Conservation (phyloP, 2,113 vertebrate genomes). For the Todiramphus saurophagus region DNA sequence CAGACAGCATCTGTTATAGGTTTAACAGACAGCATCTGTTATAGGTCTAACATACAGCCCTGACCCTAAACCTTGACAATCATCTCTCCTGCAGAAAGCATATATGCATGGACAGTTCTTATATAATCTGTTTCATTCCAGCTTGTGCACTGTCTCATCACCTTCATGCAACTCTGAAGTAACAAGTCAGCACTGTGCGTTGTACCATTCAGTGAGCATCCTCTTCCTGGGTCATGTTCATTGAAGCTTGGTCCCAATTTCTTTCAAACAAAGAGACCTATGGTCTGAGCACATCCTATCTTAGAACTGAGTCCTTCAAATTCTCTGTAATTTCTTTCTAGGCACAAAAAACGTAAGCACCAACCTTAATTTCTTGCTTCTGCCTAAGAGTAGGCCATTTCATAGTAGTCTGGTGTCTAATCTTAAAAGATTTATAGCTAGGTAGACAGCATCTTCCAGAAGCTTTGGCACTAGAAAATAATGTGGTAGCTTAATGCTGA, state of each 20-base stretch:
- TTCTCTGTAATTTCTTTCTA: not conserved
- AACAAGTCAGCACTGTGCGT: not conserved
- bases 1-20: no score
- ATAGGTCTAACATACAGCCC: no score
- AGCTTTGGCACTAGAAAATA: not conserved
- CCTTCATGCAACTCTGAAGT: not conserved
- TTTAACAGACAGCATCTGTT: no score
- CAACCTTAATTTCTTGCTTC: not conserved
- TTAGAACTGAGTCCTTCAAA: not conserved
- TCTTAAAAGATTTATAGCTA: not conserved
- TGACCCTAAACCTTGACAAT: no score
- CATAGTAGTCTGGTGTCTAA: not conserved
- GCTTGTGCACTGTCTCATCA: not conserved
- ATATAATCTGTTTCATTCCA: not conserved
- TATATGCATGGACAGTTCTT: fast-evolving
- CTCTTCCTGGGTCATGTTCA: fast-evolving
- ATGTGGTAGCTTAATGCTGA: not conserved
- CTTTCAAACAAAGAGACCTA: not conserved
- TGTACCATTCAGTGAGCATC: not conserved
- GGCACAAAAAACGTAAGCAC: not conserved
- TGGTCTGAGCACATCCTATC: not conserved
- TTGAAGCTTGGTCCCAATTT: not conserved
- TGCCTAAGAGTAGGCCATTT: not conserved
- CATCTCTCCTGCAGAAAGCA: fast-evolving
- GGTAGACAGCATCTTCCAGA: not conserved